These are phyloP conservation scores for Crenichthys baileyi DNA, from an alignment of 2,797 vertebrate species.

Conservation along the genomic window DNA sequence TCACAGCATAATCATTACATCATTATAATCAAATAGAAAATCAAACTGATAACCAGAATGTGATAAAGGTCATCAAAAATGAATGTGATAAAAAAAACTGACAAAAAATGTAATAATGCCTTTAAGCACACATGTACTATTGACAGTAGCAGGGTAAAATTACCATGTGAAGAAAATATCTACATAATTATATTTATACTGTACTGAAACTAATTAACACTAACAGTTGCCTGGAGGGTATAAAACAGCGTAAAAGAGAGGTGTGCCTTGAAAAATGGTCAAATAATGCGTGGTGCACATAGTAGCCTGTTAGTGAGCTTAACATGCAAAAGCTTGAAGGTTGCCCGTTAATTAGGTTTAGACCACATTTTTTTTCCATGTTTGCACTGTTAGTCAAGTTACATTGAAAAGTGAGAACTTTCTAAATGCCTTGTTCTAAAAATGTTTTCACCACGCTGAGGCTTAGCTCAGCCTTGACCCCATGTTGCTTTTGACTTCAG, in stretches of 20 bases:
- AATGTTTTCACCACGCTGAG: conserved; percentile 14
- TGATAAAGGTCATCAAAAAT: background rate
- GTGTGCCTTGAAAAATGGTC: conserved; percentile 36
- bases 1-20: background rate
- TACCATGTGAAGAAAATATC: conserved; percentile 13
- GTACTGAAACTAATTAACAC: conserved; percentile 23
- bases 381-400: conserved; percentile 42
- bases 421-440: conserved; percentile 18
- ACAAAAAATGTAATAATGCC: background rate
- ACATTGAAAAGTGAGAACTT: background rate
- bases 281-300: conserved; percentile 23
- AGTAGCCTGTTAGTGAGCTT: conserved; percentile 43
- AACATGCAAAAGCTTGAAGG: conserved; percentile 44
- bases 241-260: conserved; percentile 27
- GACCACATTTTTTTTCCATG: conserved; percentile 28
- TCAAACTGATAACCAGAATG: background rate
- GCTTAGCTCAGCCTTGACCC: conserved; percentile 9
- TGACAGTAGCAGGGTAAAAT: background rate
- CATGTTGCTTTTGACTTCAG: conserved; percentile 36
- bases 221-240: conserved; percentile 23
- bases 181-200: conserved; percentile 29
- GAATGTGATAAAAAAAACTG: background rate
- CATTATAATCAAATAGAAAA: background rate
- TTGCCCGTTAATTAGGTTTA: conserved; percentile 50
- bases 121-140: background rate